Conservation (phyloP, 2,888 invertebrate genomes). For the Chesias legatella region DNA sequence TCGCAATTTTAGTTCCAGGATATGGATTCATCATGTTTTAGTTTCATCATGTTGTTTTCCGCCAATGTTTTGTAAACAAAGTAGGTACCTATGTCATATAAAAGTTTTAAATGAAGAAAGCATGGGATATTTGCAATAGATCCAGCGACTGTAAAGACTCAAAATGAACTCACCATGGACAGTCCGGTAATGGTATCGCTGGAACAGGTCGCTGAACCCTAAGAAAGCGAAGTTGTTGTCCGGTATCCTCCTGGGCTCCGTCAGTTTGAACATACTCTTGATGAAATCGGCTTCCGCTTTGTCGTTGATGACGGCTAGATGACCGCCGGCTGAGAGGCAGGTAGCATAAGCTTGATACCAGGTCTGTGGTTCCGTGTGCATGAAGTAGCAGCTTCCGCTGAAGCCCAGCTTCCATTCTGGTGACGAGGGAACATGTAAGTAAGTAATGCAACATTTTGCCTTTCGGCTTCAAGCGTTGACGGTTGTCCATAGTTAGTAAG, state of each 20-base stretch:
- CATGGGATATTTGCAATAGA: too few species aligned
- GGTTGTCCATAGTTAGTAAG: too few species aligned
- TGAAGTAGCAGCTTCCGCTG: slow-evolving; percentile 42
- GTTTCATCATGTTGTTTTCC: too few species aligned
- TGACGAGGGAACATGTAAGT: too few species aligned
- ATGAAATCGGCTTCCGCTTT: slow-evolving; percentile 41
- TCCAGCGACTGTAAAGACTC: too few species aligned
- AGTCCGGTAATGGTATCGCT: slow-evolving; percentile 44
- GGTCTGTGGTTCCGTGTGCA: slow-evolving; percentile 42
- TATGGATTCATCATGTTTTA: too few species aligned
- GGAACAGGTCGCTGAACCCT: slow-evolving; percentile 47
- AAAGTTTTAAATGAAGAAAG: too few species aligned
- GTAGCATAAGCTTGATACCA: slow-evolving; percentile 47
- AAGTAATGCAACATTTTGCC: too few species aligned
- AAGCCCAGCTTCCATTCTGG: slow-evolving; percentile 43
- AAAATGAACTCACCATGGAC: slow-evolving; percentile 39
- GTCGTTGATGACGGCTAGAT: slow-evolving; percentile 40
- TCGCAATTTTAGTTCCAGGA: too few species aligned
- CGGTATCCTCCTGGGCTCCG: slow-evolving; percentile 35
- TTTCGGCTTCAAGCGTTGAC: too few species aligned
- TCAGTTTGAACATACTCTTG: slow-evolving; percentile 37
- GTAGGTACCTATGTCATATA: too few species aligned
- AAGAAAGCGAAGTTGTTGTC: slow-evolving; percentile 43
- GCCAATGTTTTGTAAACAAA: too few species aligned
- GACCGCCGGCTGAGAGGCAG: slow-evolving; percentile 44